Base-by-base conservation (phyloP, 1,140 invertebrate species). In the Eufriesea mexicana region DNA sequence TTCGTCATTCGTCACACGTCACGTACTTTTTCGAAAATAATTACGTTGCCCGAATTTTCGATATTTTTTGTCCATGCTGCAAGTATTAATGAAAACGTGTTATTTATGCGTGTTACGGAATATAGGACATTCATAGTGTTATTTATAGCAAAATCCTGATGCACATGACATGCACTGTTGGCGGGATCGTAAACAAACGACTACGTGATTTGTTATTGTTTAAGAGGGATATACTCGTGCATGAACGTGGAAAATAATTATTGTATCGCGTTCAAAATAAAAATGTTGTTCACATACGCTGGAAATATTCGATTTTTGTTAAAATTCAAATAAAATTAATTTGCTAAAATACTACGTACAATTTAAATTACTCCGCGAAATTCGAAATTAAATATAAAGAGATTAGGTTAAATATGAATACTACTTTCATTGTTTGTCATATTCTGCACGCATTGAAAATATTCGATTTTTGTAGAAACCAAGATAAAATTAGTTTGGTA, bases 101-200 rank as follows among this genome's bases (percentile, higher is more conserved):
- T 76, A 62, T 61, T 76, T 64, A 62, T n/a, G 59, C 57, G 20
- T n/a, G n/a, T 16, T 18, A 14, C 62, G 45, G 49, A 51, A 49
- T 64, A 23, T 62, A 45, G 47, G 20, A 49, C 25, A 49, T 61
- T 62, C 20, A 47, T 64, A 12, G n/a, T 8, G 73, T 51, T 76
- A 76, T 76, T 76, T 76, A 76, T 76, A 62, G 25, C 16, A 61
- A 49, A 62, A 76, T 47, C 59, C 25, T 47, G 73, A 28, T 6
- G 12, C 73, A 23, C 2, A 9, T 47, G 20, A 72, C 47, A 45
- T 25, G 55, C 35, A 12, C n/a, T 28, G 35, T 74, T 23, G 18
- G 7, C n/a, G 20, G 8, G 55, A 47, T 23, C 25, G 45, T 76
- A 49, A 51, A 64, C 73, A 76, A 51, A 64, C 28, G 45, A 28